Evolutionary conservation across 2,888 invertebrate genomes (phyloP), one percentile per base, ranked within the genome.

Genomic region (Galerucella pusilla): DNA sequence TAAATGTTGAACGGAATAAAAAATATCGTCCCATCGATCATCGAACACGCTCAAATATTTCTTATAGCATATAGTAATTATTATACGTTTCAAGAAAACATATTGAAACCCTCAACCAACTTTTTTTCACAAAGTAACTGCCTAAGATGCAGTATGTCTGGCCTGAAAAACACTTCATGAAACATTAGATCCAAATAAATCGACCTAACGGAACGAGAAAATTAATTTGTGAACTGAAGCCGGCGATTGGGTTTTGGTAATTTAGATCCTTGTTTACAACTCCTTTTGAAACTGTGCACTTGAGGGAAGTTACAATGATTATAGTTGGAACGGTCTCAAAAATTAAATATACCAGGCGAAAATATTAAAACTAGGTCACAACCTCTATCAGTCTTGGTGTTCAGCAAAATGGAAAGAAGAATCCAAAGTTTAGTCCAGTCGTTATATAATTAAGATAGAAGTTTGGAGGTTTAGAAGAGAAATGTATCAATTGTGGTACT

Each of bases 111-210:
- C 35, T 5, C 35, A 35, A 42, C 35, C 35, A 42, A 7, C 7
- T 42, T 7, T 42, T 42, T 7, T 42, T 42, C 9, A 42, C 9
- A 42, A 42, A 42, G 9, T 42, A 42, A 9, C 35, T 42, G 49
- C 49, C 49, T 14, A 49, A 14, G 20, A 10, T 57, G 57, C 20
- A 57, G 4, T 57, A 2, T 52, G n/a, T 52, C 9, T 57, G 9
- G 57, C 11, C 57, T 20, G 20, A 68, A 73, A 68, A 73, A 63
- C 54, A 68, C 49, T 73, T 73, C 68, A 61, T 68, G 63, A 74
- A 67, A 64, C 73, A 74, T 64, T 68, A 68, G 59, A 69, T 67
- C 57, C 69, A 59, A 60, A 74, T 74, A 74, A 74, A 74, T 74
- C 70, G 65, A 49, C 52, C 69, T 57, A 60, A 64, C 69, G 25